Percentiles rank a stretch among this genome's conserved stretches.
phyloP scores from a whole-genome alignment of 1,140 invertebrate species.

The Physella acuta region DNA sequence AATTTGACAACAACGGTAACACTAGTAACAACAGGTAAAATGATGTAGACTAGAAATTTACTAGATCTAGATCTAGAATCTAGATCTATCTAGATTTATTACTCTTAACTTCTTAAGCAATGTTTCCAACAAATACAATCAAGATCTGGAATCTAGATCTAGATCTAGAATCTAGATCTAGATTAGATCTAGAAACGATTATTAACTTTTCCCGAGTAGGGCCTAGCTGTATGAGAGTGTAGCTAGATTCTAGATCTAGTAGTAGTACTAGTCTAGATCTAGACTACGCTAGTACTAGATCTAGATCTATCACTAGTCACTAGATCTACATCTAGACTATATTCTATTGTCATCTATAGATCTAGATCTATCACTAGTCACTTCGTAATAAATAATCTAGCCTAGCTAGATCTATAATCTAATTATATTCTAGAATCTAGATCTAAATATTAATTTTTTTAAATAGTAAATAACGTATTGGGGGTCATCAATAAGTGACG shows the following conservation, averaged over 20 bases:
- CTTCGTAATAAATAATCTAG: no score
- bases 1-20: not conserved
- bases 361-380: no score
- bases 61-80: not conserved
- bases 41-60: not conserved
- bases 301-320: not conserved
- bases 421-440: not conserved
- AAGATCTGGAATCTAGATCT: not conserved
- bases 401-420: constrained; percentile 1
- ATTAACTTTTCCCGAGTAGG: not conserved
- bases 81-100: not conserved
- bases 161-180: not conserved
- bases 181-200: not conserved
- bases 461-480: not conserved
- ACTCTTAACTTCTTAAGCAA: not conserved
- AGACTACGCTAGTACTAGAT: not conserved
- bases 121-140: not conserved
- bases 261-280: not conserved
- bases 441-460: not conserved
- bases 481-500: no score
- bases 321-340: not conserved
- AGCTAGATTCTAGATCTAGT: not conserved
- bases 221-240: not conserved
- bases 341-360: not conserved
- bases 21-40: not conserved